Evolutionary conservation across 2,113 vertebrate species (phyloP), one percentile per base, ranked within the genome.

Genomic region (Plecturocebus donacophilus): DNA sequence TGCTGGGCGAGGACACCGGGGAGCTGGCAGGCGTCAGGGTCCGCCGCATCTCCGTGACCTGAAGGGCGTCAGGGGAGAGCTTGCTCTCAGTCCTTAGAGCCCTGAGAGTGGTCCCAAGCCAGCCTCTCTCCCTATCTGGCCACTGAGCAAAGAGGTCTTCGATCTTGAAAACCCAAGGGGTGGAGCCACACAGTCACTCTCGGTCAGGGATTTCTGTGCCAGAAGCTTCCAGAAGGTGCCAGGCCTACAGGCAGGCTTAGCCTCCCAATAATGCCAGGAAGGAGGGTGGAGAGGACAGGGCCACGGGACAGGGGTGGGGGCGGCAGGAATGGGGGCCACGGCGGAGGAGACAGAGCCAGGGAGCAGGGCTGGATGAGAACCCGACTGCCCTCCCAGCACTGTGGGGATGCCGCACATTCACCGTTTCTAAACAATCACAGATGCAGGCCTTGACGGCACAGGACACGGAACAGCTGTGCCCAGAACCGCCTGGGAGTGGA

Each of bases 1-100:
- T 99, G 98, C 99, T 99, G 47, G 99, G 99, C 14, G 99, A 99
- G 56, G 99, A 99, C 98, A 99, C 98, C 0, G 99, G 99, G 66
- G 99, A 99, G 98, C 99, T 99, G 96, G 99, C 99, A 85, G 99
- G 99, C 0, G 99, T 99, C 98, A 99, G 98, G 27, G 99, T 99
- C 97, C 99, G 98, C 91, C 99, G 99, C 84, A 99, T 99, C 96
- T 99, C 99, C 8, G 98, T 94, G 30, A 99, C 99, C 99, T 99
- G 95, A 27, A 42, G 40, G 32, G 38, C 14, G 3, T 16, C 2
- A 5, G 54, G 5, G 12, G 45, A 19, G 76, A 47, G 27, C 75
- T 47, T 27, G 14, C 14, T 76, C 42, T 81, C 21, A 13, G 79
- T 21, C 35, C 52, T 25, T 11, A 30, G 20, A 56, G 35, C 20